phyloP scores from a whole-genome alignment of 2,113 vertebrate species.

The Serilophus lunatus region DNA sequence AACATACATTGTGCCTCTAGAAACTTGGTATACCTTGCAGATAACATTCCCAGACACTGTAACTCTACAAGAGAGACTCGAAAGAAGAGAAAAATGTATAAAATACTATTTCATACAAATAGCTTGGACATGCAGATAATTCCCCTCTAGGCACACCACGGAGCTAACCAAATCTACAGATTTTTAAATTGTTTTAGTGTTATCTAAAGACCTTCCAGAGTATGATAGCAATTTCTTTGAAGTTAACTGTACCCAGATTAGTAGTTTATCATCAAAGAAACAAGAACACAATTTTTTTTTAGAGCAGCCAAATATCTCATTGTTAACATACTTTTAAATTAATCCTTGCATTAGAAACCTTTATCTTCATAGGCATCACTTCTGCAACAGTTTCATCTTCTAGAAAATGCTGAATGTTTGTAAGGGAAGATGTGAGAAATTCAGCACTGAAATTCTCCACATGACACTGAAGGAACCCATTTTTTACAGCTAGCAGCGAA shows the following conservation, averaged over 20 bases:
- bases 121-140: background rate
- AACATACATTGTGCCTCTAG: background rate
- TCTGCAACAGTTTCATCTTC: slow-evolving; percentile 88
- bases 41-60: background rate
- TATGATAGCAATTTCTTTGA: slow-evolving; percentile 7
- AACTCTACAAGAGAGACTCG: background rate
- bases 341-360: slow-evolving; percentile 86
- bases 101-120: background rate
- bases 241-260: slow-evolving; percentile 20
- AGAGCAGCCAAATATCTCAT: slow-evolving; percentile 1
- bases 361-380: slow-evolving; percentile 96
- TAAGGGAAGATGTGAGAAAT: slow-evolving; percentile 89
- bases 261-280: slow-evolving; percentile 33
- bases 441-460: slow-evolving; percentile 87
- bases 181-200: slow-evolving; percentile 11
- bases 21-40: background rate
- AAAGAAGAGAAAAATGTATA: background rate
- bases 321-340: slow-evolving; percentile 85
- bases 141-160: background rate
- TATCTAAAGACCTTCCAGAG: slow-evolving; percentile 15
- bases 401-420: slow-evolving; percentile 90
- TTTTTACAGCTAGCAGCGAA: slow-evolving; percentile 89
- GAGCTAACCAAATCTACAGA: background rate
- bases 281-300: background rate
- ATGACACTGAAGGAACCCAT: slow-evolving; percentile 92